These are phyloP conservation scores for Acleris cristana DNA, from an alignment of 2,888 invertebrate species.

Conservation along the genomic window DNA sequence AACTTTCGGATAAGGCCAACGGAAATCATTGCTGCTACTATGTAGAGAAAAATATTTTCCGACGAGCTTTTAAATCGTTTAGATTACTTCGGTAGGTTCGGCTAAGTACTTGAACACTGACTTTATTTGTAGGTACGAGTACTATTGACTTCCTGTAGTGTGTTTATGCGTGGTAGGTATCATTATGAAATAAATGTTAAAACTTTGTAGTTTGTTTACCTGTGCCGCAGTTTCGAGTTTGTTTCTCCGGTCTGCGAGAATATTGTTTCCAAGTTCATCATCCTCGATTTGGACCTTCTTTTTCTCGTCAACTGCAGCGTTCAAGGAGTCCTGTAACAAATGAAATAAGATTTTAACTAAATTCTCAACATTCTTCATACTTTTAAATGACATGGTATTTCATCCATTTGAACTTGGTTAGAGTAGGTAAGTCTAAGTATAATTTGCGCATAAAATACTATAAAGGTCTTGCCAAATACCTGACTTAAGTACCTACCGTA, in stretches of 20 bases:
- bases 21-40: not conserved
- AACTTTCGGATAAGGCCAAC: not conserved
- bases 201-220: slow-evolving; percentile 53
- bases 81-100: not conserved
- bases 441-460: too few relatives aligned
- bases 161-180: not conserved
- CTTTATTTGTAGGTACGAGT: not conserved
- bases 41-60: not conserved
- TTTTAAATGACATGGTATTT: not conserved
- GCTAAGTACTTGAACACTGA: not conserved
- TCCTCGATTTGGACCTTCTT: slow-evolving; percentile 74
- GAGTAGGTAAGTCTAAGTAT: too few relatives aligned
- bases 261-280: slow-evolving; percentile 70
- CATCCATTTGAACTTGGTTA: too few relatives aligned
- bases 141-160: not conserved
- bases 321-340: slow-evolving; percentile 77
- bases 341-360: slow-evolving; percentile 16
- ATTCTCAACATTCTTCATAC: not conserved
- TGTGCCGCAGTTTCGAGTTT: slow-evolving; percentile 85
- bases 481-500: too few relatives aligned
- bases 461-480: too few relatives aligned
- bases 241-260: slow-evolving; percentile 75
- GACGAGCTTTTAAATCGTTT: not conserved
- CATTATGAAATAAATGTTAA: not conserved
- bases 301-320: slow-evolving; percentile 73